Evolutionary conservation across 2,888 invertebrate species (phyloP).

Genomic region (Heliothis peltigera): DNA sequence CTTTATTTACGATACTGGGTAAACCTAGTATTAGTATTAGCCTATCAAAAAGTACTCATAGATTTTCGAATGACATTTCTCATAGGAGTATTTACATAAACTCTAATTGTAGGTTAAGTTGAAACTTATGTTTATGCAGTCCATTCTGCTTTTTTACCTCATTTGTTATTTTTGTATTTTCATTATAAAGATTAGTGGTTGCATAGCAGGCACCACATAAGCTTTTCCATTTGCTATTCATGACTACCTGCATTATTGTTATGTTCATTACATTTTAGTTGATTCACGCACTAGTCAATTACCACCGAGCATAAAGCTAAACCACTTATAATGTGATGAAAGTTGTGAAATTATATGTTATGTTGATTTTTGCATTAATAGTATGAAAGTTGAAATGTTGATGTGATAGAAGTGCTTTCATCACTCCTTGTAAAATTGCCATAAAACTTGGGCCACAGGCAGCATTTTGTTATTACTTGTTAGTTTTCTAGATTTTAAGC

Average conservation of each 20-base stretch:
- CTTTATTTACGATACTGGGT: neutral
- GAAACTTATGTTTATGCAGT: constrained; percentile 16
- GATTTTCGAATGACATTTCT: constrained; percentile 2
- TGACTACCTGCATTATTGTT: neutral
- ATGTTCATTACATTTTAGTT: neutral
- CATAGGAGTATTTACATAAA: neutral
- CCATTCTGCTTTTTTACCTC: constrained; percentile 38
- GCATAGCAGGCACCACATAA: neutral
- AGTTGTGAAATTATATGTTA: neutral
- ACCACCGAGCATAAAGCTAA: neutral
- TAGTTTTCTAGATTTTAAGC: neutral
- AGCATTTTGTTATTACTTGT: neutral
- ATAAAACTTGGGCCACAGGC: neutral
- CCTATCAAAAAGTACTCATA: neutral
- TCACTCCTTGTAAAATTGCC: neutral
- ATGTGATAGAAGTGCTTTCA: neutral
- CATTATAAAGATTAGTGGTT: neutral
- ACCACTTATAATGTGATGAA: neutral
- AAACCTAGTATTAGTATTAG: neutral
- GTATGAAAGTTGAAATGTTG: neutral
- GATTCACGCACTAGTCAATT: neutral
- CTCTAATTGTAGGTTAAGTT: constrained; percentile 12
- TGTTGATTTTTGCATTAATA: neutral
- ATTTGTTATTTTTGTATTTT: constrained; percentile 13
- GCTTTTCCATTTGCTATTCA: neutral